Evolutionary conservation across 2,797 vertebrate species (phyloP).

Genomic region (Rhinoraja longicauda): DNA sequence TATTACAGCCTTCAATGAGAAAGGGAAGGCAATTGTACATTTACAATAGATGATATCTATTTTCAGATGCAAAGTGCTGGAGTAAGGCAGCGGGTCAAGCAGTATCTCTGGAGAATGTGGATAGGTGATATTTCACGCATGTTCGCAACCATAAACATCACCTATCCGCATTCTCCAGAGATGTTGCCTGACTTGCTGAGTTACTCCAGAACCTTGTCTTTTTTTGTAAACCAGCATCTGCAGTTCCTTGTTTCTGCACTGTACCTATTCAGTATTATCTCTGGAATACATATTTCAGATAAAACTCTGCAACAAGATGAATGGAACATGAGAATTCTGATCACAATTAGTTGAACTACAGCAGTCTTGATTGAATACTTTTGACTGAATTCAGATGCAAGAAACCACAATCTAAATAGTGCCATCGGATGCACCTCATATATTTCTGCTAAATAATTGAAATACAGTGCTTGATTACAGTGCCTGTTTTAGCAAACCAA

Average conservation of each 20-base stretch:
- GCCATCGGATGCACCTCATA: no score
- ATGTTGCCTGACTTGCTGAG: no score
- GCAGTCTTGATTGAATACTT: background rate
- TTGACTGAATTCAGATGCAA: background rate
- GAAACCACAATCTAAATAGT: background rate
- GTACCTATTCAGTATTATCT: no score
- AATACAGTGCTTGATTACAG: background rate
- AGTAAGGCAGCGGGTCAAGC: no score
- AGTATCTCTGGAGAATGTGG: background rate
- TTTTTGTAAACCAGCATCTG: no score
- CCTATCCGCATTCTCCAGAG: no score
- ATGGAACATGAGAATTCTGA: background rate
- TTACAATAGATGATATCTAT: background rate
- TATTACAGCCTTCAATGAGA: constrained; percentile 75
- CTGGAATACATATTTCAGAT: background rate
- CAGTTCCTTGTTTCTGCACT: no score
- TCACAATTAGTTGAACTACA: background rate
- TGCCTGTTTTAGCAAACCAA: background rate
- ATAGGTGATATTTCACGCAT: no score
- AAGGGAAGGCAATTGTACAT: background rate
- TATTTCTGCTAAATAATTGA: background rate
- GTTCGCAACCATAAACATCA: no score
- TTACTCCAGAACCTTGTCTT: no score
- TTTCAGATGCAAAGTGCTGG: background rate
- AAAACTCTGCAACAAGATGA: background rate